Evolutionary conservation across 2,797 vertebrate species (phyloP), one percentile per base, ranked within the genome.

Genomic region (Myoxocephalus aenaeus): DNA sequence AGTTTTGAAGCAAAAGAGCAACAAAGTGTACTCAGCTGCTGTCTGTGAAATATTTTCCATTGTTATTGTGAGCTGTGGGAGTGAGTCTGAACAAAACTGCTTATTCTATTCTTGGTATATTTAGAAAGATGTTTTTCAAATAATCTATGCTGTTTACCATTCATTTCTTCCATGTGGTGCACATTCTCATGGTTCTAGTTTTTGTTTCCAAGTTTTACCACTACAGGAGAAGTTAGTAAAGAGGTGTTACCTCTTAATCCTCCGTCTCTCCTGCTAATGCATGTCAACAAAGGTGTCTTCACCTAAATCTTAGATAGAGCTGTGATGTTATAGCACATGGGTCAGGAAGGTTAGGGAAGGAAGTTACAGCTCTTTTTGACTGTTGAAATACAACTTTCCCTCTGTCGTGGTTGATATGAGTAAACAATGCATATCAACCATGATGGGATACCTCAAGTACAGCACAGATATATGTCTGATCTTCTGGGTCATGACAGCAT

Each of bases 271-370:
- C 40, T 72, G 27, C 58, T 71, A 38, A 76, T 73, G 61, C 27
- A 70, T 70, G 38, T 90, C 74, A 77, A 77, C 29, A 32, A 25
- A 80, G 73, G 79, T 65, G 42, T 57, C 59, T 57, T 84, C 68
- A 89, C 53, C 42, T 63, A 36, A 74, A 75, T 62, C 63, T 56
- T 54, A 36, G 22, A 79, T 54, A 32, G 27, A 79, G n/a, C 36
- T 50, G 34, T 57, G 36, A 81, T 20, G 69, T 62, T 68, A 61
- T 10, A 8, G n/a, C 17, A 58, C 50, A 65, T 65, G 72, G 67
- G 81, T 63, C 32, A 62, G 53, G 22, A 32, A 32, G 44, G 63
- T 69, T 46, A 8, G 61, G 78, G 34, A 65, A 79, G n/a, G 32
- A 73, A 40, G 27, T 34, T 22, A 4, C 12, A 75, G 57, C 38